Conservation (phyloP, 2,113 vertebrate species). For the Pleuronectes platessa region DNA sequence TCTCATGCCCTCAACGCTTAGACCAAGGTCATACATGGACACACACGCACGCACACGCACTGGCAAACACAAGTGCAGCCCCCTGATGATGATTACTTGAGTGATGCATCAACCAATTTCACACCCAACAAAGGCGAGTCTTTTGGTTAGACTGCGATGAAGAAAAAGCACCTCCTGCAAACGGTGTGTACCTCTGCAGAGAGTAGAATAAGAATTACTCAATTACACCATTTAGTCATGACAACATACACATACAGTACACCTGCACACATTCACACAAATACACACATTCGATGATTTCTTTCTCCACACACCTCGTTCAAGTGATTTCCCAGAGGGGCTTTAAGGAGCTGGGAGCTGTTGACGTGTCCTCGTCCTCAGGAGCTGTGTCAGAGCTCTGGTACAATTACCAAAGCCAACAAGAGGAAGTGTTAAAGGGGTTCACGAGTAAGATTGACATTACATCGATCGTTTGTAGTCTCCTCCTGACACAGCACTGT, state of each 20-base stretch:
- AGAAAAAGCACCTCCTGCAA: too few species aligned
- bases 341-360: slow-evolving; percentile 34
- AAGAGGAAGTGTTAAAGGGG: background rate
- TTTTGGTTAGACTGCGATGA: background rate
- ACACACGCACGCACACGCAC: too few species aligned
- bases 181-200: background rate
- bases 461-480: background rate
- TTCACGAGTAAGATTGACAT: background rate
- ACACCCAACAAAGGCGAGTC: background rate
- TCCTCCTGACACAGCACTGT: background rate
- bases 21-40: background rate
- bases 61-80: too few species aligned
- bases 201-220: background rate
- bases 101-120: background rate
- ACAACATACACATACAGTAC: background rate
- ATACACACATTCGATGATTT: slow-evolving; percentile 5
- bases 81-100: background rate
- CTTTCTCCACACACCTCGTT: background rate
- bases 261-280: background rate
- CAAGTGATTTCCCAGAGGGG: slow-evolving; percentile 56
- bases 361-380: slow-evolving; percentile 53
- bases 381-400: slow-evolving; percentile 10
- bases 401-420: slow-evolving; percentile 13
- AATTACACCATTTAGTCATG: background rate
- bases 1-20: background rate